Percentiles rank a stretch among this genome's conserved stretches.
Evolutionary conservation across 1,140 invertebrate genomes (phyloP).

Genomic region (Hyles euphorbiae): DNA sequence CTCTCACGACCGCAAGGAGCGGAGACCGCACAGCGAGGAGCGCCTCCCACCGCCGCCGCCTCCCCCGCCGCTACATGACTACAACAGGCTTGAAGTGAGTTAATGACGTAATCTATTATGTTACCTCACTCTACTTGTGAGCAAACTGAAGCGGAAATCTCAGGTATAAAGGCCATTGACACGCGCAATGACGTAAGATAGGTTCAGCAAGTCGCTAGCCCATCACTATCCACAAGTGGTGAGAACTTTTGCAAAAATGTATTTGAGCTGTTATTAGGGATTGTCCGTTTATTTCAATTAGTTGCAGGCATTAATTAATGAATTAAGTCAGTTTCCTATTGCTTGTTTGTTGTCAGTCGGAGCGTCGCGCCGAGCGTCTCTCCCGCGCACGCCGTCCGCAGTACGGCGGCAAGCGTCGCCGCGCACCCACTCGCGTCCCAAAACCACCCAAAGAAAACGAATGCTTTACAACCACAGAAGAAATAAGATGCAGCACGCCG

Average conservation of each 20-base stretch:
- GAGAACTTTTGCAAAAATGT: no score
- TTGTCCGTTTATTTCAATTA: no score
- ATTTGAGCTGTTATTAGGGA: no score
- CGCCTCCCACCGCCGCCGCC: constrained; percentile 52
- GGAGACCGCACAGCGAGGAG: constrained; percentile 85
- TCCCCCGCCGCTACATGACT: constrained; percentile 57
- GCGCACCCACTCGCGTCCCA: constrained; percentile 38
- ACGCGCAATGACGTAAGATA: no score
- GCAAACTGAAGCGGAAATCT: no score
- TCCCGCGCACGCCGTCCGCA: constrained; percentile 63
- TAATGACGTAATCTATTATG: neutral
- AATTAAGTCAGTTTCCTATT: no score
- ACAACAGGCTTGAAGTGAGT: constrained; percentile 55
- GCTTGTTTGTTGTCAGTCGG: constrained; percentile 37
- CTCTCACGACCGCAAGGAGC: constrained; percentile 83
- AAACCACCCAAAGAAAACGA: constrained; percentile 61
- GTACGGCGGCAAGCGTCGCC: constrained; percentile 54
- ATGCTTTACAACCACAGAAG: constrained; percentile 39
- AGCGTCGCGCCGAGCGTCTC: constrained; percentile 60
- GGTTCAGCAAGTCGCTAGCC: no score
- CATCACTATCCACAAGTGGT: no score
- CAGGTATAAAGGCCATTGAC: no score
- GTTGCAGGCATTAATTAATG: no score
- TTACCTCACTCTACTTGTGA: neutral
- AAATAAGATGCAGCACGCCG: constrained; percentile 44